Conservation (phyloP, 1,140 invertebrate genomes). For the Hyposmocoma kahamanoa region DNA sequence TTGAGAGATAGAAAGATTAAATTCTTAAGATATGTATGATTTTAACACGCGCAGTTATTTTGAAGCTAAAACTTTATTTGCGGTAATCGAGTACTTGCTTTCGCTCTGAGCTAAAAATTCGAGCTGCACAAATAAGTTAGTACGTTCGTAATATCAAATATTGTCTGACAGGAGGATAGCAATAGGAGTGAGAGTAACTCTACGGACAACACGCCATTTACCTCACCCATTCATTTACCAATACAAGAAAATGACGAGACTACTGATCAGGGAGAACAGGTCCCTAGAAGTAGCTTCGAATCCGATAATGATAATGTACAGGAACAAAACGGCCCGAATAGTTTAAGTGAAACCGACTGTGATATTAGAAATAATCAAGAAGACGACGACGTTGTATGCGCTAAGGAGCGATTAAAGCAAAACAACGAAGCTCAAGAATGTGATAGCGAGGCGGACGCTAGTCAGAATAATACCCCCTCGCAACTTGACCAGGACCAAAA, state of each 20-base stretch:
- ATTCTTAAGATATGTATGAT: no score
- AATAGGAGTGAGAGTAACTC: constrained; percentile 47
- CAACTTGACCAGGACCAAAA: constrained; percentile 1
- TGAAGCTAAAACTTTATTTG: no score
- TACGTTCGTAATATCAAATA: constrained; percentile 23
- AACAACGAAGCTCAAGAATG: constrained; percentile 19
- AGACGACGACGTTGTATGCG: constrained; percentile 57
- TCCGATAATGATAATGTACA: not conserved
- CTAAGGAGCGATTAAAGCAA: constrained; percentile 24
- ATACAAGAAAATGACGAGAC: constrained; percentile 10
- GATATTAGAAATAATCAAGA: constrained; percentile 47
- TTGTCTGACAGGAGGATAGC: constrained; percentile 62
- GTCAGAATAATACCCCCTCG: constrained; percentile 39
- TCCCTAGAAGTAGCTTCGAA: not conserved
- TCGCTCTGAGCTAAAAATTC: no score
- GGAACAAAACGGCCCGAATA: constrained; percentile 21
- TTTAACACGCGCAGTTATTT: no score
- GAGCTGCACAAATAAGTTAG: constrained; percentile 27
- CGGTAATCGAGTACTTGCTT: no score
- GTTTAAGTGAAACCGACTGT: constrained; percentile 58
- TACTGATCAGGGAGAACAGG: not conserved
- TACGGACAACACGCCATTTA: constrained; percentile 44
- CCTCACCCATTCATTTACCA: constrained; percentile 43
- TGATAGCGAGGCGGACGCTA: constrained; percentile 36
- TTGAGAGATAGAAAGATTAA: no score